Evolutionary conservation across 1,140 invertebrate species (phyloP), one percentile per base, ranked within the genome.

Genomic region (Pollicipes pollicipes): DNA sequence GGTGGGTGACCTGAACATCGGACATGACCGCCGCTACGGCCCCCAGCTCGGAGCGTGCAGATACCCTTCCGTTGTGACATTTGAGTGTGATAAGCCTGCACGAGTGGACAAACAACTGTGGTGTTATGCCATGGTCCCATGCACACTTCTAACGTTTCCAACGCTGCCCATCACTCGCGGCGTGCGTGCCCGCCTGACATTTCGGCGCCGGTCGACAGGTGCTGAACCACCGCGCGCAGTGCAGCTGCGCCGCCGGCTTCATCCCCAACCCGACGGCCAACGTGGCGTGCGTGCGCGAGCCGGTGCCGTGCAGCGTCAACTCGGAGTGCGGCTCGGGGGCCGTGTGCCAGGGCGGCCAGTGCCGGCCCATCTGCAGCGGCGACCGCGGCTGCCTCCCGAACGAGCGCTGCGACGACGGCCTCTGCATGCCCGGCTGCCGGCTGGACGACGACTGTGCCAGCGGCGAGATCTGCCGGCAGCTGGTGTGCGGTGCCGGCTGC

Each of bases 401-500:
- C 73, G 91, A 94, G 82, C 84, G 88, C 17, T 93, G 90, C 75
- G 72, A 78, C 71, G 74, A 74, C 21, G 84, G 84, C 66, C 81
- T 86, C 29, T 90, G 89, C 74, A 88, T 86, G 75, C 84, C 88
- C 0, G 79, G 90, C 1, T 91, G 89, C 76, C 82, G 87, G 69
- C 82, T 84, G 69, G 89, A 91, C 76, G 86, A 87, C 72, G 88
- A 93, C 76, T 95, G 91, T 76, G 83, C 87, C 27, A 87, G 85
- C 75, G 90, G 88, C 30, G 90, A 93, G 81, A 85, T 94, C 30
- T 95, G 92, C 76, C 85, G 90, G 74, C 86, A 87, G 16, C 79
- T 90, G n/a, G 81, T 86, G 63, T 94, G 91, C 77, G 78, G 85
- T 21, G 80, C 83, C 68, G 92, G 92, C 30, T 95, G 92, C 77